These are phyloP conservation scores for Origma solitaria DNA, from an alignment of 2,113 vertebrate species.

Conservation along the genomic window DNA sequence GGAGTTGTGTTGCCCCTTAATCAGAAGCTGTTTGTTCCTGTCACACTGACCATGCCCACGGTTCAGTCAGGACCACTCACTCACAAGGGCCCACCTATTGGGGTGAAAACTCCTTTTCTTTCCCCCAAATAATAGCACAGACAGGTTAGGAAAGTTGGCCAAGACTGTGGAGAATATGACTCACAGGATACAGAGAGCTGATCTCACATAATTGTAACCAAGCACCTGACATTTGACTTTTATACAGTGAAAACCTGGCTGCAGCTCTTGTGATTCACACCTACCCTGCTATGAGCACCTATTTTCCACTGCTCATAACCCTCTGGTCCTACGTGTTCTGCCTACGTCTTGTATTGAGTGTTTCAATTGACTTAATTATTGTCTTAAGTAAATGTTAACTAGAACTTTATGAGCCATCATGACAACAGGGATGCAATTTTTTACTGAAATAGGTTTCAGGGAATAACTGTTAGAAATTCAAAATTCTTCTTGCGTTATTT, in stretches of 20 bases:
- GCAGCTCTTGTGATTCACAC: neutral
- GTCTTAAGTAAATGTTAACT: neutral
- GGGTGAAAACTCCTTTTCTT: neutral
- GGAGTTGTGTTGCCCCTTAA: neutral
- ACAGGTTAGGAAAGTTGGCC: neutral
- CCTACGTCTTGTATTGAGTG: neutral
- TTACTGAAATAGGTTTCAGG: neutral
- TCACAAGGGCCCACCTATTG: neutral
- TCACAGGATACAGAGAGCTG: neutral
- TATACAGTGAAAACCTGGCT: neutral
- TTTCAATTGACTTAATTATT: neutral
- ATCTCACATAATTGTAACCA: neutral
- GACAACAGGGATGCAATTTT: neutral
- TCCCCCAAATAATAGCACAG: neutral
- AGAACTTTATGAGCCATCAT: neutral
- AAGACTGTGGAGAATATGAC: neutral
- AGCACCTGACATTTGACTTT: neutral
- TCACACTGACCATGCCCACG: accelerated
- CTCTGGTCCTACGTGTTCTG: neutral
- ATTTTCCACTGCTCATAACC: neutral
- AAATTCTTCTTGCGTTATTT: neutral
- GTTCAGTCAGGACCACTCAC: neutral
- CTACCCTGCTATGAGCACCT: neutral
- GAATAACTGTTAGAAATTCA: neutral
- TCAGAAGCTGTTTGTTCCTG: neutral